Base-by-base conservation (phyloP, 1,140 invertebrate species). In the Scaptomyza hsui region DNA sequence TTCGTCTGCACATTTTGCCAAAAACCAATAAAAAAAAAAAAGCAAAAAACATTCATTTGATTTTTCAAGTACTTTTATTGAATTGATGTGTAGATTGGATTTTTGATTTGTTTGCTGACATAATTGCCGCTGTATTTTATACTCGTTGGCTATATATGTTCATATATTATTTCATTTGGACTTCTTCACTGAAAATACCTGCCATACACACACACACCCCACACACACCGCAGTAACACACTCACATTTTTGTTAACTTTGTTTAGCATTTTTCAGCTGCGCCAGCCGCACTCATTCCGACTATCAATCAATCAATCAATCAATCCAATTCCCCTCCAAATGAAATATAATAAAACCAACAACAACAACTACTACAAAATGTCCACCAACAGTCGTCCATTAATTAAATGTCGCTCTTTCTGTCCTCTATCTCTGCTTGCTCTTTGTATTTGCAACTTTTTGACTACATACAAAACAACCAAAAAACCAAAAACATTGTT, bases 301-400 rank as follows among this genome's bases (percentile, higher is more conserved):
- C 73, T 63, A 64, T 59, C 73, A 67, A 64, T 59, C 64, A 74
- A 72, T 52, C 72, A 78, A 67, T 68, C 72, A 75, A 75, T 56
- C 73, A 75, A 72, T 44, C 68, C 41, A 67, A 70, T 63, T 56
- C 48, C 48, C 42, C 21, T 60, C 51, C 18, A 64, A 35, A 37
- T 37, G 2, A 12, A 70, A 73, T 45, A 52, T 61, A 55, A 70
- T 39, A 63, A 51, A 35, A 53, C 7, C 1, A 29, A 29, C 26
- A 29, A 29, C 26, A 9, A 29, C 5, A 7, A 10, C 19, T 21
- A 21, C 19, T 21, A 21, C 19, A 21, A 52, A 39, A 61, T 9
- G 41, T 16, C 49, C 26, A 71, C 70, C 80, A 85, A 88, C 77
- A 85, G 72, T 83, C 80, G 80, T 73, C 80, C 80, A 83, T 83